These are phyloP conservation scores for Echinometra lucunter DNA, from an alignment of 53 echinoderm and acorn worm species.

Conservation along the genomic window DNA sequence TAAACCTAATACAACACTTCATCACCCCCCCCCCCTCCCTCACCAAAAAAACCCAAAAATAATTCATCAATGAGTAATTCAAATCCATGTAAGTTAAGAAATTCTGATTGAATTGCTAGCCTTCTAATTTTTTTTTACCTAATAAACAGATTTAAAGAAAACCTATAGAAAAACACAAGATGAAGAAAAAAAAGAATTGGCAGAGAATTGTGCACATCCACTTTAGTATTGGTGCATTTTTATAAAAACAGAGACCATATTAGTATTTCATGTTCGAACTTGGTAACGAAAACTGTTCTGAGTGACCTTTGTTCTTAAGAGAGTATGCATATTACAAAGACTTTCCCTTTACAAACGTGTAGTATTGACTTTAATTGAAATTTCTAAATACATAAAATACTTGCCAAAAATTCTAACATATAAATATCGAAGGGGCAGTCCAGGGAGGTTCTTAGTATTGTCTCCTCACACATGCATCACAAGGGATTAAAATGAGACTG, in stretches of 20 bases:
- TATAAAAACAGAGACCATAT: no score
- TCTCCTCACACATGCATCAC: not conserved
- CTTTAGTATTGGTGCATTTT: not conserved
- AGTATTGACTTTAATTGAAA: not conserved
- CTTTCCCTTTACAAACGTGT: not conserved
- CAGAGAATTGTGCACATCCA: not conserved
- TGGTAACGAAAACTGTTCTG: not conserved
- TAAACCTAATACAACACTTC: no score
- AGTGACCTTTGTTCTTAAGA: no score
- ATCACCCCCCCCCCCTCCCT: no score
- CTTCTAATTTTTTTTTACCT: no score
- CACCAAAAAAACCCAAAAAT: no score
- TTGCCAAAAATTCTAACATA: slow-evolving; percentile 12
- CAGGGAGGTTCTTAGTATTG: not conserved
- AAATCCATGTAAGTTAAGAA: no score
- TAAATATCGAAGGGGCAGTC: not conserved
- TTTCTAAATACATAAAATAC: not conserved
- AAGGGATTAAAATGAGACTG: slow-evolving; percentile 6
- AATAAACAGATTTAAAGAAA: not conserved
- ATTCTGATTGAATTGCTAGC: no score
- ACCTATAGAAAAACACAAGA: not conserved
- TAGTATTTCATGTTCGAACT: not conserved
- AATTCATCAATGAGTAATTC: no score
- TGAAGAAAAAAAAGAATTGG: not conserved
- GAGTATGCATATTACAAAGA: not conserved